Conservation (phyloP, 1,140 invertebrate species). For the Phortica variegata region DNA sequence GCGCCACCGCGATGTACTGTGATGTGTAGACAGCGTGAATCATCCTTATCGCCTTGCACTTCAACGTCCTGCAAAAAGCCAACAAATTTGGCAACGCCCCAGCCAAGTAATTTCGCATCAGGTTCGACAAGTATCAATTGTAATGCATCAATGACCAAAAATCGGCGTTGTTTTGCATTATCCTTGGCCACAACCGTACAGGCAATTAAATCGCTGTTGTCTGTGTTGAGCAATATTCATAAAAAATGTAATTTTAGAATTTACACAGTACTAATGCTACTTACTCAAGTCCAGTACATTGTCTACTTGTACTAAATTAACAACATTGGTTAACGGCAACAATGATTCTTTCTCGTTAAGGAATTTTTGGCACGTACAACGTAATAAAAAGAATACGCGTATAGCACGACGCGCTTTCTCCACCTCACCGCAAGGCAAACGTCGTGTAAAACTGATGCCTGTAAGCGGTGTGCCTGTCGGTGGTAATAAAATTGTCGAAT, state of each 20-base stretch:
- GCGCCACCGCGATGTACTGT: slow-evolving; percentile 81
- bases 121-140: slow-evolving; percentile 97
- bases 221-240: slow-evolving; percentile 61
- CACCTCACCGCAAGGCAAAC: slow-evolving; percentile 94
- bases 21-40: slow-evolving; percentile 92
- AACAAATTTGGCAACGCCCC: slow-evolving; percentile 95
- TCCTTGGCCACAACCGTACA: slow-evolving; percentile 92
- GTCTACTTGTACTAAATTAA: slow-evolving; percentile 85
- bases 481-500: slow-evolving; percentile 92
- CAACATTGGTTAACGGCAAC: slow-evolving; percentile 89
- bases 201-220: slow-evolving; percentile 95
- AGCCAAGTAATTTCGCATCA: slow-evolving; percentile 87
- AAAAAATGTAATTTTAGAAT: neutral
- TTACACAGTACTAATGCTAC: slow-evolving; percentile 28
- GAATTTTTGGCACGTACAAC: slow-evolving; percentile 79
- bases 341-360: slow-evolving; percentile 81
- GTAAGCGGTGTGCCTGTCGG: slow-evolving; percentile 97
- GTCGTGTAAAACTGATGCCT: slow-evolving; percentile 91
- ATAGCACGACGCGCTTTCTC: slow-evolving; percentile 92
- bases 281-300: slow-evolving; percentile 92
- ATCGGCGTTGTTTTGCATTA: slow-evolving; percentile 84
- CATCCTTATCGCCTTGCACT: slow-evolving; percentile 88
- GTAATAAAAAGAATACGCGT: slow-evolving; percentile 89
- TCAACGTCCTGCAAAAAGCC: slow-evolving; percentile 83
- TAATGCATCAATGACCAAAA: slow-evolving; percentile 91